phyloP scores from a whole-genome alignment of 2,113 vertebrate genomes.

The Notarius lentiginosus region DNA sequence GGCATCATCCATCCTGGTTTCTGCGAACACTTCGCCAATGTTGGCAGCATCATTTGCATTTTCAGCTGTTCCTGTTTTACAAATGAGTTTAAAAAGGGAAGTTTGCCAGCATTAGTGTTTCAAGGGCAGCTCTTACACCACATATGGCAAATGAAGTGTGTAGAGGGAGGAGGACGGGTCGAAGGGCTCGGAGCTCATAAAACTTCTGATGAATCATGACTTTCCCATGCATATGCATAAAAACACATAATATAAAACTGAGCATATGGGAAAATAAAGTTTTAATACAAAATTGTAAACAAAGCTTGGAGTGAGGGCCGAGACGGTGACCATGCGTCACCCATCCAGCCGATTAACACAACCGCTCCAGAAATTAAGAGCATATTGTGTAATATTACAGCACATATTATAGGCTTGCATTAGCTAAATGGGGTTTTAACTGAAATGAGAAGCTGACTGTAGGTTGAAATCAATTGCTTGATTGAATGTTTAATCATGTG shows the following conservation, averaged over 20 bases:
- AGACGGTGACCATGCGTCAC: background rate
- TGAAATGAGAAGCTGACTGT: slow-evolving; percentile 9
- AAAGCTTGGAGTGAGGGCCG: background rate
- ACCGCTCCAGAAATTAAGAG: background rate
- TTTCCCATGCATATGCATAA: slow-evolving; percentile 7
- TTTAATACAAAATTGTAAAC: background rate
- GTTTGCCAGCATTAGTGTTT: slow-evolving; percentile 18
- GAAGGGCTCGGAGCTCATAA: background rate
- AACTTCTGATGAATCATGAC: slow-evolving; percentile 7
- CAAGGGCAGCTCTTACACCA: slow-evolving; percentile 25
- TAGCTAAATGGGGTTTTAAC: background rate
- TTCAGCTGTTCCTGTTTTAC: slow-evolving; percentile 16
- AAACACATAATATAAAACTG: background rate
- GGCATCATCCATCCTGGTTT: background rate
- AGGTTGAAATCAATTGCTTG: slow-evolving; percentile 8
- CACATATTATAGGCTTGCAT: background rate
- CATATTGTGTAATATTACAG: background rate
- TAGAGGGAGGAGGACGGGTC: background rate
- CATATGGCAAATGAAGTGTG: slow-evolving; percentile 3
- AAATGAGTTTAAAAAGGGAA: slow-evolving; percentile 6
- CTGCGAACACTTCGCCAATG: background rate
- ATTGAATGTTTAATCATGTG: slow-evolving; percentile 20
- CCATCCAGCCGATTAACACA: background rate
- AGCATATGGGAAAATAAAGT: background rate
- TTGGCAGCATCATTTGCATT: background rate